Conservation (phyloP, 2,113 vertebrate genomes). For the Dissostichus mawsoni region DNA sequence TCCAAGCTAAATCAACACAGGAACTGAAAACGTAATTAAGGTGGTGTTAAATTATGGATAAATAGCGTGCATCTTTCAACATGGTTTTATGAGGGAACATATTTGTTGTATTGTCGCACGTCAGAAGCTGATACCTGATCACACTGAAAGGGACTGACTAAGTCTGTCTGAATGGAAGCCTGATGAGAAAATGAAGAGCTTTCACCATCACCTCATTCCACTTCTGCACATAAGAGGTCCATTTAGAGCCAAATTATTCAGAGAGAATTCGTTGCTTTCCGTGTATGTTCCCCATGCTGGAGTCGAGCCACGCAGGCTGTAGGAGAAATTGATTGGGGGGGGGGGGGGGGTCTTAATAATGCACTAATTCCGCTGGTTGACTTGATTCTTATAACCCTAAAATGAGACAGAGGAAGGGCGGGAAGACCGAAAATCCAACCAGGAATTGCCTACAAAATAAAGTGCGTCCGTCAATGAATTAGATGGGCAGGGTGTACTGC, state of each 20-base stretch:
- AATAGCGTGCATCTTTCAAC: neutral
- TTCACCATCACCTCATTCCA: constrained; percentile 54
- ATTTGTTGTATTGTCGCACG: constrained; percentile 10
- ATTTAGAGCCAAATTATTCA: constrained; percentile 58
- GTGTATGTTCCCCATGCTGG: constrained; percentile 36
- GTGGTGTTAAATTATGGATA: neutral
- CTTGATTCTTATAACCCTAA: too few species aligned
- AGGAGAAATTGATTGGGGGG: constrained; percentile 55
- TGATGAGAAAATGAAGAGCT: constrained; percentile 41
- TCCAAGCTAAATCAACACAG: neutral
- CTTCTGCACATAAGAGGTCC: constrained; percentile 47
- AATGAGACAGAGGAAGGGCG: constrained; percentile 41
- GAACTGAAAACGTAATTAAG: neutral
- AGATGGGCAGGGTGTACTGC: neutral
- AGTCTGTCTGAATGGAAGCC: constrained; percentile 21
- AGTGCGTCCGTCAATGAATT: constrained; percentile 68
- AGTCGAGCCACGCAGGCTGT: constrained; percentile 42
- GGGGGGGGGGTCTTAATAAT: constrained; percentile 48
- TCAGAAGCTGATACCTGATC: constrained; percentile 32
- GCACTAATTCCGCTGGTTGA: too few species aligned
- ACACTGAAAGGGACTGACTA: constrained; percentile 15
- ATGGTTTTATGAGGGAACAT: neutral
- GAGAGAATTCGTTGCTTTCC: constrained; percentile 26
- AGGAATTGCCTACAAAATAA: constrained; percentile 61
- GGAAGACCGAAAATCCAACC: constrained; percentile 39